These are phyloP conservation scores for Bombus turneri DNA, from an alignment of 1,140 invertebrate genomes.

Conservation along the genomic window DNA sequence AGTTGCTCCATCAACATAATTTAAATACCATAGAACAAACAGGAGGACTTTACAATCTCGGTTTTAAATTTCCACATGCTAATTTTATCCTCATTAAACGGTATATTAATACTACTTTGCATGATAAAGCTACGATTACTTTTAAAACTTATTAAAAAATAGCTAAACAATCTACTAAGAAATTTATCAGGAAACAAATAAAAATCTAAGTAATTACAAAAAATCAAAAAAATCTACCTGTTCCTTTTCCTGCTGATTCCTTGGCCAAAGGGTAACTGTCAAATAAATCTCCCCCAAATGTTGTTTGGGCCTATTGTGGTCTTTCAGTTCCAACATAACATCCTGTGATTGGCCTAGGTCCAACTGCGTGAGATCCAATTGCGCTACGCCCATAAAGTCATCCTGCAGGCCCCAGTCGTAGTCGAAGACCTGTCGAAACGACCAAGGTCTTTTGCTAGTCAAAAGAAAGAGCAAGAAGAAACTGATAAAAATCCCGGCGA, in stretches of 20 bases:
- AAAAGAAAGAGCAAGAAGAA: conserved; percentile 33
- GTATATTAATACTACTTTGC: too few species aligned
- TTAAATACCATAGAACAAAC: too few species aligned
- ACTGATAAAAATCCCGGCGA: conserved; percentile 12
- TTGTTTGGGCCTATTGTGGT: conserved; percentile 85
- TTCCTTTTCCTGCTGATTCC: conserved; percentile 96
- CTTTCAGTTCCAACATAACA: conserved; percentile 89
- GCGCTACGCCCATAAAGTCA: conserved; percentile 97
- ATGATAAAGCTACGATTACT: too few species aligned
- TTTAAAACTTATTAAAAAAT: not conserved
- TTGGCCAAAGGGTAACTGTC: conserved; percentile 91
- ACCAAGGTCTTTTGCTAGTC: conserved; percentile 23
- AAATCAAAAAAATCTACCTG: conserved; percentile 85
- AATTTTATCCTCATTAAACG: too few species aligned
- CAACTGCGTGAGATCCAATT: conserved; percentile 92
- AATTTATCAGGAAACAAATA: not conserved
- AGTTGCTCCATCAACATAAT: too few species aligned
- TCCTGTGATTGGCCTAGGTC: conserved; percentile 92
- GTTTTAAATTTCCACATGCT: too few species aligned
- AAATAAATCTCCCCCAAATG: conserved; percentile 93
- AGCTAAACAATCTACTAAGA: not conserved
- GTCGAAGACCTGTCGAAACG: conserved; percentile 92
- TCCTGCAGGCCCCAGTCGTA: conserved; percentile 99
- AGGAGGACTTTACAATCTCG: too few species aligned
- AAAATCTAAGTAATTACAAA: not conserved